These are phyloP conservation scores for Zaprionus lachaisei DNA, from an alignment of 1,140 invertebrate species.

Conservation along the genomic window DNA sequence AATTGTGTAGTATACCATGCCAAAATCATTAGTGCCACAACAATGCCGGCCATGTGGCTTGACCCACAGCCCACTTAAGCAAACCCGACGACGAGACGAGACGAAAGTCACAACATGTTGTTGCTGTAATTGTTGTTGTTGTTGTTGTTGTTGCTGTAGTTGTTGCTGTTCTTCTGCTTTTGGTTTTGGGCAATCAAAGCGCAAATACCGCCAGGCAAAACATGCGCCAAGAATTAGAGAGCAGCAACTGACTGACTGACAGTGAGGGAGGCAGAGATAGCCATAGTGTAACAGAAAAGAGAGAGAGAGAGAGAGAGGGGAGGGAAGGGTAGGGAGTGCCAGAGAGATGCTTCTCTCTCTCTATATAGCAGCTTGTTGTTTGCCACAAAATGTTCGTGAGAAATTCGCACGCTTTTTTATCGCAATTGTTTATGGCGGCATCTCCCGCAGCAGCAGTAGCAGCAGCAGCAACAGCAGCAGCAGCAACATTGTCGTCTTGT, in stretches of 20 bases:
- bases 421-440: conserved; percentile 82
- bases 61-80: conserved; percentile 78
- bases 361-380: conserved; percentile 21
- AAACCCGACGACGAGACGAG: conserved; percentile 1
- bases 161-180: conserved; percentile 46
- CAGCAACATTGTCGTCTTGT: conserved; percentile 33
- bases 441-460: conserved; percentile 54
- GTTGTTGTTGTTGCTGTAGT: conserved; percentile 17
- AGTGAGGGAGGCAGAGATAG: background rate
- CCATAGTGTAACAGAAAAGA: background rate
- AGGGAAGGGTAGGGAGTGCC: background rate
- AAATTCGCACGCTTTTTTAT: conserved; percentile 83
- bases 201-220: conserved; percentile 74
- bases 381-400: conserved; percentile 74
- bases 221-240: conserved; percentile 65
- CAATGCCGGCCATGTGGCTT: conserved; percentile 70
- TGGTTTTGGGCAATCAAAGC: conserved; percentile 80
- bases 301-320: conserved; percentile 5
- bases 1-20: conserved; percentile 68
- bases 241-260: conserved; percentile 11
- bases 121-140: conserved; percentile 15
- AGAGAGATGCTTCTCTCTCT: conserved; percentile 17
- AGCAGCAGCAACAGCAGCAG: conserved; percentile 33
- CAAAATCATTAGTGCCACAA: conserved; percentile 77
- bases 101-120: conserved; percentile 19